phyloP scores from a whole-genome alignment of 30 jellyfish, hydroid and myxozoan genomes.

The Hydra vulgaris region DNA sequence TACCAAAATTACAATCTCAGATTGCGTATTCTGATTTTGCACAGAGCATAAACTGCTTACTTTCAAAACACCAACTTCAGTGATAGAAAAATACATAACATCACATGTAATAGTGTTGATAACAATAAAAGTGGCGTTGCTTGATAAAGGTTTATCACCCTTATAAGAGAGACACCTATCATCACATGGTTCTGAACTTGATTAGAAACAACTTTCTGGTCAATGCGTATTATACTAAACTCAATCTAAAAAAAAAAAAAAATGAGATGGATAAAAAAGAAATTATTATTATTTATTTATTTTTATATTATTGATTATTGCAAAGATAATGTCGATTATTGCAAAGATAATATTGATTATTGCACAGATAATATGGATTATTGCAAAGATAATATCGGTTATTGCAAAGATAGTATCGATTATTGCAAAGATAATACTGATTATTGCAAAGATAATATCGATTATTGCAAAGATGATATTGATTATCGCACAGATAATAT shows the following conservation, averaged over 20 bases:
- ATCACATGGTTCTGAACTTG: slow-evolving; percentile 34
- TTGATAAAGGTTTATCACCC: slow-evolving; percentile 32
- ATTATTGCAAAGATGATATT: no score
- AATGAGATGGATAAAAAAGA: no score
- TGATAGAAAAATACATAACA: slow-evolving; percentile 43
- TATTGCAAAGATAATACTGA: no score
- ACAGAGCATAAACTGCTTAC: slow-evolving; percentile 54
- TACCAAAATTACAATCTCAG: not conserved
- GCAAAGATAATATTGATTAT: no score
- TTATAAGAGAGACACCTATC: slow-evolving; percentile 40
- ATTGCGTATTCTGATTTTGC: not conserved
- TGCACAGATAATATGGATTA: no score
- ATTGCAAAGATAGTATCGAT: no score
- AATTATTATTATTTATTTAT: no score
- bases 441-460: no score
- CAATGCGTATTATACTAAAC: not conserved
- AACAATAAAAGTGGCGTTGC: slow-evolving; percentile 42
- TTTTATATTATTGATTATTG: not conserved
- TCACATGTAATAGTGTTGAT: slow-evolving; percentile 33
- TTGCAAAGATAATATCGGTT: no score
- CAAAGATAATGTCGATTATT: no score
- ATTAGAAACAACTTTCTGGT: slow-evolving; percentile 21
- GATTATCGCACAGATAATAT: no score
- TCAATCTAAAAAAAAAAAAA: slow-evolving; percentile 12
- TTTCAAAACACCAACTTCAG: slow-evolving; percentile 39